Percentiles rank a stretch among this genome's conserved stretches.
Evolutionary conservation across 2,113 vertebrate genomes (phyloP).

Genomic region (Nicator chloris): DNA sequence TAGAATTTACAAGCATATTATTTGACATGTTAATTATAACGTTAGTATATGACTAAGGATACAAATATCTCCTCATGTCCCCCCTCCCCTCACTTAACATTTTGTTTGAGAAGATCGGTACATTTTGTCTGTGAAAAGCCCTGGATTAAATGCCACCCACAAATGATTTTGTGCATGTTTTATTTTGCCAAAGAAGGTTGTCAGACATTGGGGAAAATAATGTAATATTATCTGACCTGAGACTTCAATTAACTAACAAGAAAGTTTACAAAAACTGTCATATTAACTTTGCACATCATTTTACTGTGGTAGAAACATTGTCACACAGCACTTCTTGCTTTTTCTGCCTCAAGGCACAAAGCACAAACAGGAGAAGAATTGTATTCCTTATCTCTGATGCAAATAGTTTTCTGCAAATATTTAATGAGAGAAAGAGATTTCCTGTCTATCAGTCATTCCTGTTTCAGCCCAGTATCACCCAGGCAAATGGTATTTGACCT

Average conservation of each 20-base stretch:
- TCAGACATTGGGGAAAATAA: constrained; percentile 36
- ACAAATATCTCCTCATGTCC: background rate
- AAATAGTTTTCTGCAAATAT: background rate
- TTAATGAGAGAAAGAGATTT: background rate
- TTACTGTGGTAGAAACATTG: background rate
- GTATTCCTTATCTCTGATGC: background rate
- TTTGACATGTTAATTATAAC: background rate
- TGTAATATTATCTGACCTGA: constrained; percentile 27
- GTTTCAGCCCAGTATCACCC: background rate
- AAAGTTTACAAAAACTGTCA: constrained; percentile 33
- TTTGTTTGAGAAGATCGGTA: constrained; percentile 21
- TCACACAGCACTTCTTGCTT: background rate
- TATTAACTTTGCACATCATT: constrained; percentile 31
- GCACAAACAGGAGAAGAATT: background rate
- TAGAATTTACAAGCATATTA: background rate
- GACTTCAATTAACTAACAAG: constrained; percentile 54
- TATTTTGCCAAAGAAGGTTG: constrained; percentile 33
- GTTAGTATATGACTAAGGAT: constrained; percentile 17
- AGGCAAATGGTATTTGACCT: background rate
- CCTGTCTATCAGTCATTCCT: background rate
- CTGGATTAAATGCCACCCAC: constrained; percentile 56
- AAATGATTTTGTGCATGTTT: constrained; percentile 34
- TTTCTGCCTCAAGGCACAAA: background rate
- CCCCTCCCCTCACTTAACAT: background rate
- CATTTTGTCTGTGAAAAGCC: constrained; percentile 50